phyloP scores from a whole-genome alignment of 1,140 invertebrate species.

The Drosophila takahashii region DNA sequence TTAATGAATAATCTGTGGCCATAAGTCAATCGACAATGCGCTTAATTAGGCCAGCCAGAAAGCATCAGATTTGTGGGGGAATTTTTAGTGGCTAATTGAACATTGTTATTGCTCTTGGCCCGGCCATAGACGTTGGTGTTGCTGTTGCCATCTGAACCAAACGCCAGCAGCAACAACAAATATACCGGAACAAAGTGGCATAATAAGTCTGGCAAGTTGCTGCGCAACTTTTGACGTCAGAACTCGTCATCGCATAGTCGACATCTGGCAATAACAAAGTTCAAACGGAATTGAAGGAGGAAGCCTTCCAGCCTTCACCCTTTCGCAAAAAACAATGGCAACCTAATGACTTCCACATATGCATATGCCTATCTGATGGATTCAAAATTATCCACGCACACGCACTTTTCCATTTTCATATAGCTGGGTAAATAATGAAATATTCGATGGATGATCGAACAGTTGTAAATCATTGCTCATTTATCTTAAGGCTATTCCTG shows the following conservation, averaged over 20 bases:
- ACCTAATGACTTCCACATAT: constrained; percentile 53
- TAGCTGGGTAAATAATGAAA: not conserved
- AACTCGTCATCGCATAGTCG: constrained; percentile 26
- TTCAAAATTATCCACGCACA: constrained; percentile 43
- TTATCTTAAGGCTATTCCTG: not conserved
- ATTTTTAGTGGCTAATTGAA: constrained; percentile 78
- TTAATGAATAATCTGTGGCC: constrained; percentile 63
- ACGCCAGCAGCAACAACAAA: constrained; percentile 19
- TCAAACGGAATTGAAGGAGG: constrained; percentile 6
- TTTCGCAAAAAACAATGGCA: constrained; percentile 36
- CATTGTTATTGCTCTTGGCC: constrained; percentile 33
- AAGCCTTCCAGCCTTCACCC: constrained; percentile 15
- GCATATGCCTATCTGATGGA: constrained; percentile 61
- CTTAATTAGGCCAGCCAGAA: constrained; percentile 57
- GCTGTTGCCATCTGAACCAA: constrained; percentile 5
- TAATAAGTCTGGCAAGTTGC: constrained; percentile 49
- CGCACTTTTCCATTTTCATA: constrained; percentile 23
- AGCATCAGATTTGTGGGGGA: constrained; percentile 52
- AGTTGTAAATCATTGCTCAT: not conserved
- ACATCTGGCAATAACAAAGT: constrained; percentile 62
- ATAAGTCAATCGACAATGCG: constrained; percentile 71
- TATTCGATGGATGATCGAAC: not conserved
- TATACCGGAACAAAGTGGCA: constrained; percentile 22
- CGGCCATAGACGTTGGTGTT: constrained; percentile 16
- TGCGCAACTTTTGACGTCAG: constrained; percentile 68